These are phyloP conservation scores for mouse (Mus musculus) DNA, from an alignment of 2,113 vertebrate genomes.

Conservation along the genomic window GRCm39 chr2:168816501-168817000, in stretches of 20 bases:
- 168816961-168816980: not conserved
- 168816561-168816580: not conserved
- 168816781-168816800: not conserved
- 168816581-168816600: not conserved
- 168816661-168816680: not conserved
- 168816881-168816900: not conserved
- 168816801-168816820: not conserved
- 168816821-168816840: not conserved
- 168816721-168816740: not conserved
- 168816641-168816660: not conserved
- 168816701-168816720: not conserved
- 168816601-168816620: not conserved
- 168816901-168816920: not conserved
- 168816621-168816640: not conserved
- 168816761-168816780: not conserved
- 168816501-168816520: not conserved
- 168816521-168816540: not conserved
- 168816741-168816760: not conserved
- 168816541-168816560: not conserved
- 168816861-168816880: not conserved
- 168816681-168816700: not conserved
- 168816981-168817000: not conserved
- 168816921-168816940: not conserved
- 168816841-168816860: not conserved
- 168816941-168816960: not conserved